Evolutionary conservation across 1,140 invertebrate species (phyloP).

Genomic region (Lutraria rhynchaena): DNA sequence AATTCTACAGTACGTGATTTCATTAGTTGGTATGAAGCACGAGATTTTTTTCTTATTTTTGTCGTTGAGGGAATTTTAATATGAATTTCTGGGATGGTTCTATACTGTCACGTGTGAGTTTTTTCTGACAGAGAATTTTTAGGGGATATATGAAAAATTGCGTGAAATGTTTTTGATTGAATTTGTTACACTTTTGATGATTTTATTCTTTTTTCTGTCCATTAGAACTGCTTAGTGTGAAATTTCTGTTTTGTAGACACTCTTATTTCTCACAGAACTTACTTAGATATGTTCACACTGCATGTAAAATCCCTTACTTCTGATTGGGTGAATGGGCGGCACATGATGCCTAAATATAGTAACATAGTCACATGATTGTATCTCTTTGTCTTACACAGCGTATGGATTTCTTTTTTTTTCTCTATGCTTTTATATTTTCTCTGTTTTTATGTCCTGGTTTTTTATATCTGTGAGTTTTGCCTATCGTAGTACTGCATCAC

Average conservation of each 20-base stretch:
- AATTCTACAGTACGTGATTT: neutral
- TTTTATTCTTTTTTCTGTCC: neutral
- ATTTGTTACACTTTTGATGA: neutral
- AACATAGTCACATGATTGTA: slow-evolving; percentile 51
- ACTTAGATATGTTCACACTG: neutral
- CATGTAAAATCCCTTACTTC: slow-evolving; percentile 22
- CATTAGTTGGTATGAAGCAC: slow-evolving; percentile 19
- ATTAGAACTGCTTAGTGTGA: slow-evolving; percentile 17
- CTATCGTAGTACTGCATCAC: too few species aligned
- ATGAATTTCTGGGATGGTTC: slow-evolving; percentile 1
- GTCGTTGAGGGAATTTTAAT: slow-evolving; percentile 27
- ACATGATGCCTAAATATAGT: slow-evolving; percentile 50
- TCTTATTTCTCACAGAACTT: slow-evolving; percentile 10
- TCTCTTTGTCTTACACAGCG: slow-evolving; percentile 32
- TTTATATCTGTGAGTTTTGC: neutral
- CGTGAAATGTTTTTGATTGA: slow-evolving; percentile 2
- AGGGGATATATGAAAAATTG: neutral
- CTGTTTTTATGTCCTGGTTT: slow-evolving; percentile 41
- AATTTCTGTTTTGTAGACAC: slow-evolving; percentile 25
- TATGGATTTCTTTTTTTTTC: slow-evolving; percentile 9
- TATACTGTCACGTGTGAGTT: slow-evolving; percentile 27
- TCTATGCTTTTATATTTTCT: slow-evolving; percentile 36
- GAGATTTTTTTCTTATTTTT: neutral
- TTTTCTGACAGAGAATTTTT: neutral
- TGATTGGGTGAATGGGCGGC: slow-evolving; percentile 33